A percentile compares a stretch with the other conserved stretches of the same genome.
phyloP scores from a whole-genome alignment of 2,888 invertebrate genomes.

The Dynastes hyllus region DNA sequence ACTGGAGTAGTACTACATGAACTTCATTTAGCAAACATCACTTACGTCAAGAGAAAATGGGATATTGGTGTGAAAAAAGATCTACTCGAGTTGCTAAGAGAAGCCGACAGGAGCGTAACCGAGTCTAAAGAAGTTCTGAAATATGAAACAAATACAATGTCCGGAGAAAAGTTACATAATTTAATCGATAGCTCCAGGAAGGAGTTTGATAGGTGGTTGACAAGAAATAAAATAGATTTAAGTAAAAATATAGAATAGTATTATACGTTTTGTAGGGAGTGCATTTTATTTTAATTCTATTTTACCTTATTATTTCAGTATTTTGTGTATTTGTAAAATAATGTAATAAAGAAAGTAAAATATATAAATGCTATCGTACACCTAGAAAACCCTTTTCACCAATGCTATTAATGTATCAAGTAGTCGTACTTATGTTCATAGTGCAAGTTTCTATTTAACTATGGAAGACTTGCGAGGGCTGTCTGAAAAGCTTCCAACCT shows the following conservation, averaged over 20 bases:
- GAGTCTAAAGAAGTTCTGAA: constrained; percentile 71
- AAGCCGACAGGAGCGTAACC: constrained; percentile 71
- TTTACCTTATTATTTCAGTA: constrained; percentile 45
- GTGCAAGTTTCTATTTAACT: too few relatives aligned
- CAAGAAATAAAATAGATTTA: constrained; percentile 69
- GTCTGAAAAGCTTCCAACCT: too few relatives aligned
- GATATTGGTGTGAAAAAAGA: constrained; percentile 70
- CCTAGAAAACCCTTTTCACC: too few relatives aligned
- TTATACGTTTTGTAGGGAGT: constrained; percentile 14
- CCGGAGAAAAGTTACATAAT: constrained; percentile 73
- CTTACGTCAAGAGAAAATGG: constrained; percentile 71
- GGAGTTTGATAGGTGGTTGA: constrained; percentile 72
- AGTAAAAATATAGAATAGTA: constrained; percentile 55
- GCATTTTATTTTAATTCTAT: neutral
- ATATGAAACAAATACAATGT: constrained; percentile 74
- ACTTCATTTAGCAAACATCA: constrained; percentile 75
- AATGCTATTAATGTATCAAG: too few relatives aligned
- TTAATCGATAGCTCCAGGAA: constrained; percentile 72
- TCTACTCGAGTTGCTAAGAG: constrained; percentile 69
- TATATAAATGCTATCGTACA: too few relatives aligned
- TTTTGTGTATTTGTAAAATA: neutral
- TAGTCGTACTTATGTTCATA: too few relatives aligned
- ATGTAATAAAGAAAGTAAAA: too few relatives aligned
- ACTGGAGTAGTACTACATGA: constrained; percentile 86
- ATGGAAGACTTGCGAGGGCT: too few relatives aligned